Conservation (phyloP, 2,113 vertebrate species). For the Gnathonemus longibarbis region DNA sequence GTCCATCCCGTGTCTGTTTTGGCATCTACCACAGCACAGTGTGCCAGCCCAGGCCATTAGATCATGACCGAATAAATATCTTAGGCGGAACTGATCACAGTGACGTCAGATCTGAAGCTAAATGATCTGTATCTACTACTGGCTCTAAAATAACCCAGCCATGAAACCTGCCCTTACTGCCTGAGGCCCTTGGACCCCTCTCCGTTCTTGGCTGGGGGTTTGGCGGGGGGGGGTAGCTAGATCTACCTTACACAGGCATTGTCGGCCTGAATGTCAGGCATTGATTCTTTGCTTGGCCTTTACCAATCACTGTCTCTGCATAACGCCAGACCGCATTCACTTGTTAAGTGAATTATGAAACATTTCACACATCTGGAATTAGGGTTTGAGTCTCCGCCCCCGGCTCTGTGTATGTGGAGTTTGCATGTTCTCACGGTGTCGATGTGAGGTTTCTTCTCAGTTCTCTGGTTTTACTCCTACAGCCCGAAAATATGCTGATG, state of each 20-base stretch:
- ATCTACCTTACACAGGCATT: background rate
- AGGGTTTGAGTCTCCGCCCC: background rate
- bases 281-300: background rate
- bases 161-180: constrained; percentile 30
- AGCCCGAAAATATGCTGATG: background rate
- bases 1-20: constrained; percentile 16
- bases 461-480: background rate
- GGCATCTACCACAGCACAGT: constrained; percentile 21
- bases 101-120: constrained; percentile 43
- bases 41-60: constrained; percentile 32
- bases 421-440: background rate
- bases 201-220: background rate
- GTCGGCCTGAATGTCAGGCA: background rate
- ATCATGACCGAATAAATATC: constrained; percentile 47
- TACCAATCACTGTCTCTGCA: background rate
- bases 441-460: background rate
- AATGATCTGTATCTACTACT: constrained; percentile 33
- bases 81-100: constrained; percentile 33
- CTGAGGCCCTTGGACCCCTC: background rate
- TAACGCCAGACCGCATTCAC: background rate
- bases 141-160: constrained; percentile 43
- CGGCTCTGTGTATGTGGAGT: background rate
- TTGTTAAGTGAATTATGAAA: background rate
- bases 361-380: too few species aligned
- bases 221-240: background rate